Conservation (phyloP, 2,888 invertebrate genomes). For the Petrolisthes manimaculis region DNA sequence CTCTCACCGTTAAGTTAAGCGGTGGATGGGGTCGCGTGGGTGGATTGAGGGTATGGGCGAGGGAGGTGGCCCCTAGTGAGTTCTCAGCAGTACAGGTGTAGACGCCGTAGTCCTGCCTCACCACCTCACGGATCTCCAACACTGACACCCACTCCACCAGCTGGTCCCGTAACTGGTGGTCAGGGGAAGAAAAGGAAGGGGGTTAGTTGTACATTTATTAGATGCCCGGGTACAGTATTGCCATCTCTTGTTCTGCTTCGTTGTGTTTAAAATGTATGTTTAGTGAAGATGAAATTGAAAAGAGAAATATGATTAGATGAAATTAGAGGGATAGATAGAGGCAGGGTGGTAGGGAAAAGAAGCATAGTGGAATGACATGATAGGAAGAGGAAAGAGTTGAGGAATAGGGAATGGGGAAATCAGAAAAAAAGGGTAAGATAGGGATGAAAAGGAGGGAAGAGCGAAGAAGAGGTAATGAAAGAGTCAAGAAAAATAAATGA, state of each 20-base stretch:
- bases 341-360: not conserved
- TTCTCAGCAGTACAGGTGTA: slow-evolving; percentile 92
- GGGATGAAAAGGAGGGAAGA: too few relatives aligned
- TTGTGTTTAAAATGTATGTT: too few relatives aligned
- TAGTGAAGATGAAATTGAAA: not conserved
- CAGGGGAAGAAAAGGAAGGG: too few relatives aligned
- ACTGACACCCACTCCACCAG: slow-evolving; percentile 78
- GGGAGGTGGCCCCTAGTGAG: slow-evolving; percentile 83
- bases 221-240: too few relatives aligned
- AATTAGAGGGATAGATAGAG: not conserved
- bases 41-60: slow-evolving; percentile 85
- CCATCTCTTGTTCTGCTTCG: too few relatives aligned
- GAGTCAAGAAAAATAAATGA: too few relatives aligned
- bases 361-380: not conserved
- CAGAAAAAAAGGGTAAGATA: too few relatives aligned
- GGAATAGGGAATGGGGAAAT: too few relatives aligned
- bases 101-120: slow-evolving; percentile 86
- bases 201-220: not conserved
- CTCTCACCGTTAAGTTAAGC: slow-evolving; percentile 73
- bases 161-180: slow-evolving; percentile 46
- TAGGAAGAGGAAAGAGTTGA: too few relatives aligned
- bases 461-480: too few relatives aligned
- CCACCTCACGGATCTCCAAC: slow-evolving; percentile 83
- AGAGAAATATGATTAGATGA: not conserved
- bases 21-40: slow-evolving; percentile 88